A percentile compares a stretch with the other conserved stretches of the same genome.
Conservation (phyloP, 2,888 invertebrate genomes). For the Drosophila atroscutellata region DNA sequence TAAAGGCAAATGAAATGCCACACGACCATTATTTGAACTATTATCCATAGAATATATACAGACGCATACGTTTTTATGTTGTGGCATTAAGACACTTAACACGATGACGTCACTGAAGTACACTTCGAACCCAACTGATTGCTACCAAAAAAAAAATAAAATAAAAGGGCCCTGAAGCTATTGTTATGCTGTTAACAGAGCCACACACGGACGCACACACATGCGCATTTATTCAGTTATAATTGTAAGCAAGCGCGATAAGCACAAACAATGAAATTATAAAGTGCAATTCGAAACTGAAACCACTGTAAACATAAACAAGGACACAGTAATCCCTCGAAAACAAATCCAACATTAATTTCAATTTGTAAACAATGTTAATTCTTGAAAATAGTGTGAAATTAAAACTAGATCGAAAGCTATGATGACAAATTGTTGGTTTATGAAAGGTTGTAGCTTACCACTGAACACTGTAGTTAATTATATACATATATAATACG, state of each 20-base stretch:
- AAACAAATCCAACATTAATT: not conserved
- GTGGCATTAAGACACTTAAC: not conserved
- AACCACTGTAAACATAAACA: constrained; percentile 40
- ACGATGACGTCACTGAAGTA: constrained; percentile 44
- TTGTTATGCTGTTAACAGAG: constrained; percentile 17
- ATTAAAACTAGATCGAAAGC: not conserved
- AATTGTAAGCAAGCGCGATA: constrained; percentile 33
- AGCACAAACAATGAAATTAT: constrained; percentile 54
- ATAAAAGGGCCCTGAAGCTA: constrained; percentile 19
- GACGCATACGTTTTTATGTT: constrained; percentile 5
- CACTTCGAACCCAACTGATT: constrained; percentile 10
- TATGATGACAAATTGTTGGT: not conserved
- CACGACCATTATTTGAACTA: constrained; percentile 37
- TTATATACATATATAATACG: constrained; percentile 7
- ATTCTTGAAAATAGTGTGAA: not conserved
- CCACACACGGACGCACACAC: not conserved
- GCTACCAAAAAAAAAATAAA: constrained; percentile 18
- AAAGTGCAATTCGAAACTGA: constrained; percentile 64
- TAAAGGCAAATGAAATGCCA: constrained; percentile 37
- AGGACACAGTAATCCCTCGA: not conserved
- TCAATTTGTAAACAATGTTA: not conserved
- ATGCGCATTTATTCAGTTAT: constrained; percentile 1
- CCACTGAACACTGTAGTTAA: not conserved
- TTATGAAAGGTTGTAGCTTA: not conserved
- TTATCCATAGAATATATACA: constrained; percentile 15